Evolutionary conservation across 1,140 invertebrate species (phyloP).

Genomic region (Cephus cinctus): DNA sequence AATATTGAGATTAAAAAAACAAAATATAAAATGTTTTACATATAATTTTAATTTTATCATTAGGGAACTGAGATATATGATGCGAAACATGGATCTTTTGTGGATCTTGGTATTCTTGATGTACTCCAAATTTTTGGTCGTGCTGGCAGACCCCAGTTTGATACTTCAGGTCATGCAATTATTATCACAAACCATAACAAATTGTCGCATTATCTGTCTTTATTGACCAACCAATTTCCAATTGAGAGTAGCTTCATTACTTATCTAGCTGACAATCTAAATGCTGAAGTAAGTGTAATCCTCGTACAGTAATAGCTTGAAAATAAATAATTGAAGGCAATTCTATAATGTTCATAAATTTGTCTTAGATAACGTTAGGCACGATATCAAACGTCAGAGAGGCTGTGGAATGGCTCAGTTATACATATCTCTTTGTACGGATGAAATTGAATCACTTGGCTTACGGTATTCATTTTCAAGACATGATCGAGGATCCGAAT

Average conservation of each 20-base stretch:
- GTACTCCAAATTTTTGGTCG: constrained; percentile 99
- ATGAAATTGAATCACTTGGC: constrained; percentile 91
- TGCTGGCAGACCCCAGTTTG: constrained; percentile 94
- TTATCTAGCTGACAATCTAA: constrained; percentile 92
- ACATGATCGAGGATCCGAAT: constrained; percentile 74
- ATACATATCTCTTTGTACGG: constrained; percentile 94
- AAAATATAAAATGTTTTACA: background rate
- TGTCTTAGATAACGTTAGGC: constrained; percentile 78
- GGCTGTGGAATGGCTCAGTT: constrained; percentile 96
- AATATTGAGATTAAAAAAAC: constrained; percentile 9
- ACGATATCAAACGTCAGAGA: constrained; percentile 95
- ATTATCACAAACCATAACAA: constrained; percentile 96
- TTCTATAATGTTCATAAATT: constrained; percentile 22
- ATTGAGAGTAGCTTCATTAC: constrained; percentile 97
- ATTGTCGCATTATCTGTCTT: constrained; percentile 88
- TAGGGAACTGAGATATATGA: constrained; percentile 98
- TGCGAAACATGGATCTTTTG: constrained; percentile 89
- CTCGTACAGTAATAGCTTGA: constrained; percentile 1
- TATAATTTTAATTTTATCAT: constrained; percentile 21
- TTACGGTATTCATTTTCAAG: constrained; percentile 79
- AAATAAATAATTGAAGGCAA: constrained; percentile 4
- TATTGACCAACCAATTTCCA: constrained; percentile 95
- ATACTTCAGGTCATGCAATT: constrained; percentile 88
- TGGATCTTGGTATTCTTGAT: constrained; percentile 95
- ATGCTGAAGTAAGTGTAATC: constrained; percentile 81